These are phyloP conservation scores for Fulmarus glacialis DNA, from an alignment of 2,113 vertebrate species.

Conservation along the genomic window DNA sequence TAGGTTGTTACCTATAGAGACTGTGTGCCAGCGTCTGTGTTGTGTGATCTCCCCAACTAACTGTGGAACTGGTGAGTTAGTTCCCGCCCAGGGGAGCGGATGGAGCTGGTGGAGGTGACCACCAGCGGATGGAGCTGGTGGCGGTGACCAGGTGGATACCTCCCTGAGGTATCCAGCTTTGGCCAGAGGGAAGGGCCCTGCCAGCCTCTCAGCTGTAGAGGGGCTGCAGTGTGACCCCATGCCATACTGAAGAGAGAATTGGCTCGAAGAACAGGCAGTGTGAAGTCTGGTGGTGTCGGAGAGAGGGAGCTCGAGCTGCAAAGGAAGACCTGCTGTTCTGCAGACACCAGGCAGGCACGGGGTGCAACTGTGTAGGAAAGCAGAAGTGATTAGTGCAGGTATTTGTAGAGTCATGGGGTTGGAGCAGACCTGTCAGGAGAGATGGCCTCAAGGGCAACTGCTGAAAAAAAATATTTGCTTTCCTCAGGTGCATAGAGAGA, in stretches of 20 bases:
- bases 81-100: rapidly evolving
- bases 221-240: not conserved
- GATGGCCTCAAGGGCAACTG: not conserved
- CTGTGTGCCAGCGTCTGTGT: not conserved
- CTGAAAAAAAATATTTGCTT: not conserved
- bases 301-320: not conserved
- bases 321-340: not conserved
- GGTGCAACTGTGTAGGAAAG: not conserved
- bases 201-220: no score
- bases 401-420: not conserved
- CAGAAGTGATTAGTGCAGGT: not conserved
- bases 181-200: not conserved
- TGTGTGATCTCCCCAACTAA: not conserved
- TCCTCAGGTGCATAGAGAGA: not conserved
- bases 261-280: rapidly evolving
- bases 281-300: not conserved
- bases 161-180: not conserved
- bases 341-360: not conserved
- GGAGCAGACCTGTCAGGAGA: not conserved
- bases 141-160: not conserved
- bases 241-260: not conserved
- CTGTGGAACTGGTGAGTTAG: not conserved
- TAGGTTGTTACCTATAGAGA: not conserved
- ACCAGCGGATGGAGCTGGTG: no score
- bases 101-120: not conserved